These are phyloP conservation scores for Caenorhabditis afra DNA, from an alignment of 2,888 invertebrate species.

Conservation along the genomic window DNA sequence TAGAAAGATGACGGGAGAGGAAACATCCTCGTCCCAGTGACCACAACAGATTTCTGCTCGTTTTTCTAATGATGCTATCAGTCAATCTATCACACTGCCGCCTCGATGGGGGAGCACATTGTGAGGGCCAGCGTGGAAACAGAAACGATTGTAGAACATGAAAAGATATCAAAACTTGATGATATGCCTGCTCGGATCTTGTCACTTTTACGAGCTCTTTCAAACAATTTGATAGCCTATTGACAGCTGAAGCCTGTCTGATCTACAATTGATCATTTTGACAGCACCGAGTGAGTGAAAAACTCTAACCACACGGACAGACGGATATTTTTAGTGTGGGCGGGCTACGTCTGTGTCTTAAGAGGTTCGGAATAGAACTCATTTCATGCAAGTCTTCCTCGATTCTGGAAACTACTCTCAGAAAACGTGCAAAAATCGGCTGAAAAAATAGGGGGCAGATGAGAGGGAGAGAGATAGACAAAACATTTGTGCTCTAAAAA, in stretches of 20 bases:
- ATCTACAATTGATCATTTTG: slow-evolving; percentile 60
- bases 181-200: slow-evolving; percentile 53
- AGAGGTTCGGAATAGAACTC: slow-evolving; percentile 54
- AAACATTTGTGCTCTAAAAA: slow-evolving; percentile 8
- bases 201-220: slow-evolving; percentile 60
- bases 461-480: neutral
- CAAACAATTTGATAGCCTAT: slow-evolving; percentile 55
- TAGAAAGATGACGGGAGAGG: neutral
- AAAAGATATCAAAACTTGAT: slow-evolving; percentile 58
- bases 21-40: slow-evolving; percentile 18
- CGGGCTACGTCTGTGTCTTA: slow-evolving; percentile 41
- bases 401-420: slow-evolving; percentile 41
- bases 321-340: slow-evolving; percentile 57
- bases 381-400: slow-evolving; percentile 32
- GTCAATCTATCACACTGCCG: slow-evolving; percentile 49
- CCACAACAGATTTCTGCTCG: slow-evolving; percentile 38
- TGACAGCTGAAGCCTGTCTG: slow-evolving; percentile 56
- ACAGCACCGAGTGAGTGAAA: slow-evolving; percentile 47
- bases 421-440: slow-evolving; percentile 36
- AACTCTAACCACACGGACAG: slow-evolving; percentile 42
- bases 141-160: slow-evolving; percentile 56
- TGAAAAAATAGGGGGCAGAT: slow-evolving; percentile 11
- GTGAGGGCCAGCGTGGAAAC: neutral
- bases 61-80: slow-evolving; percentile 42
- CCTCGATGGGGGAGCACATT: no score